Conservation (phyloP, 2,888 invertebrate species). For the Hyles lineata region DNA sequence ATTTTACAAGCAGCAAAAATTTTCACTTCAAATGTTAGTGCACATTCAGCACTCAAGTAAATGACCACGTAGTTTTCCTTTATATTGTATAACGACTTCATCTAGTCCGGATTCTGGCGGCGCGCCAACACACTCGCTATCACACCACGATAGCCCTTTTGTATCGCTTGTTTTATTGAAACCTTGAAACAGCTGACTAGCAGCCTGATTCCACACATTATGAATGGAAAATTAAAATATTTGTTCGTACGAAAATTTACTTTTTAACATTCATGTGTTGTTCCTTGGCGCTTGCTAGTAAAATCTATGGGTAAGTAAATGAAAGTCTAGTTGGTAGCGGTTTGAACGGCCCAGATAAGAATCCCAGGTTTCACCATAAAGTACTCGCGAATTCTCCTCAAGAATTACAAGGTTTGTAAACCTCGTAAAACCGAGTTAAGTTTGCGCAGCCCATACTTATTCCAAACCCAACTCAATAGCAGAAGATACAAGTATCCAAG, state of each 20-base stretch:
- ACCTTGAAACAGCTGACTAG: constrained; percentile 19
- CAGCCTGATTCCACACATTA: not conserved
- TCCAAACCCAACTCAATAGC: too few relatives aligned
- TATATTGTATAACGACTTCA: constrained; percentile 26
- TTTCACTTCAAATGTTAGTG: not conserved
- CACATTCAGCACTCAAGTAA: constrained; percentile 24
- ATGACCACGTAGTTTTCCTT: constrained; percentile 24
- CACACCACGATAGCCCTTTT: constrained; percentile 24
- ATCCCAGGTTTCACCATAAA: too few relatives aligned
- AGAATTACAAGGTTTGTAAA: too few relatives aligned
- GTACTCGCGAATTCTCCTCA: too few relatives aligned
- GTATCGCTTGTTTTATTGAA: constrained; percentile 21
- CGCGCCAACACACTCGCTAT: constrained; percentile 17
- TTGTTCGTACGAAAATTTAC: not conserved
- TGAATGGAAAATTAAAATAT: too few relatives aligned
- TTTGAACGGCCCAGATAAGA: too few relatives aligned
- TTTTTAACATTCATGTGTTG: not conserved
- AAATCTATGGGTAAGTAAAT: not conserved
- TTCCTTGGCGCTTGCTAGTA: too few relatives aligned
- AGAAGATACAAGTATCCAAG: too few relatives aligned
- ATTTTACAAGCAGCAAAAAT: not conserved
- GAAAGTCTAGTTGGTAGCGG: not conserved
- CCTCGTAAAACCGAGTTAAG: too few relatives aligned
- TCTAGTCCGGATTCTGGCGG: constrained; percentile 19
- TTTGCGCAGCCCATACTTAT: too few relatives aligned